Percentiles rank a stretch among this genome's conserved stretches.
Conservation (phyloP, 2,113 vertebrate genomes). For the Tamias sibiricus region DNA sequence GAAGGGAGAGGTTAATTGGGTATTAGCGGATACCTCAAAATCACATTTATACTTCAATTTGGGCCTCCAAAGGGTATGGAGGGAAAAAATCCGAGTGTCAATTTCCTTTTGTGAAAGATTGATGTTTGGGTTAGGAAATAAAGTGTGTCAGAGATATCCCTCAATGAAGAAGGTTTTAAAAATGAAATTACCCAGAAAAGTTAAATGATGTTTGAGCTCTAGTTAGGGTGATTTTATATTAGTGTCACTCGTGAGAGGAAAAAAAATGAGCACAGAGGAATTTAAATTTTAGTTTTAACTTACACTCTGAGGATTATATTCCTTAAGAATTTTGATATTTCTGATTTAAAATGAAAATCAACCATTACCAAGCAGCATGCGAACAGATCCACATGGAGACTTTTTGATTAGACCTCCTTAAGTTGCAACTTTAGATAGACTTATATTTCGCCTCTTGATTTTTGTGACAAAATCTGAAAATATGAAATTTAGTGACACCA, state of each 20-base stretch:
- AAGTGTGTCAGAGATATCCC: accelerated
- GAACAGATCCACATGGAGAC: constrained; percentile 35
- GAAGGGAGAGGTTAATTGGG: constrained; percentile 72
- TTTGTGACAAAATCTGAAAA: constrained; percentile 80
- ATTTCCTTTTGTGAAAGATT: constrained; percentile 26
- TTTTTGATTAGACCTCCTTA: constrained; percentile 68
- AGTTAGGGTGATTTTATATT: not conserved
- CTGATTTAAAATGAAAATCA: constrained; percentile 79
- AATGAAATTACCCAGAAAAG: constrained; percentile 62
- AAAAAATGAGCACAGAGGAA: constrained; percentile 35
- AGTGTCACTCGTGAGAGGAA: not conserved
- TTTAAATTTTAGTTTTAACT: constrained; percentile 59
- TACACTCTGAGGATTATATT: constrained; percentile 61
- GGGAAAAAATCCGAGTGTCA: not conserved
- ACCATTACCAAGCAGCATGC: constrained; percentile 29
- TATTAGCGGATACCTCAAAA: constrained; percentile 67
- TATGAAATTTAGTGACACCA: constrained; percentile 79
- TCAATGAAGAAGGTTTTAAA: constrained; percentile 6
- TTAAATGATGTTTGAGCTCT: constrained; percentile 49
- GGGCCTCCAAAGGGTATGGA: constrained; percentile 63
- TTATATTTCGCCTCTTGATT: constrained; percentile 71
- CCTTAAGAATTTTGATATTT: constrained; percentile 66
- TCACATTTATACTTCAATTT: constrained; percentile 59
- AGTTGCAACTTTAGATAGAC: constrained; percentile 62
- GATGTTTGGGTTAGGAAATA: constrained; percentile 39